Base-by-base conservation (phyloP, 2,797 vertebrate genomes). In the Margarornis squamiger region DNA sequence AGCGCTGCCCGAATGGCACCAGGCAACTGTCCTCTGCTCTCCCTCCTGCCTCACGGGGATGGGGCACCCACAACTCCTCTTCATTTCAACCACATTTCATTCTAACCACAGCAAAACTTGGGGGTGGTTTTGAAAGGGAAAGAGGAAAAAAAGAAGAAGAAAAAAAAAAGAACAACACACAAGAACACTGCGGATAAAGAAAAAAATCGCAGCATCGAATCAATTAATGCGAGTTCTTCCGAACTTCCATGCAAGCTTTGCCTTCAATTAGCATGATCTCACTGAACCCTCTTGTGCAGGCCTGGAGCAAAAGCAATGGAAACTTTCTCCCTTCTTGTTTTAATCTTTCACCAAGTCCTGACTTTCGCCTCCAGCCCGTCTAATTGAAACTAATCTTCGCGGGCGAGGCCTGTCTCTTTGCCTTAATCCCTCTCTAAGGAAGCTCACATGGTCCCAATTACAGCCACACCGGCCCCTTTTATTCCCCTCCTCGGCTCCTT, bases 371-470 rank as follows among this genome's bases (percentile, higher is more conserved):
- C 98, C 98, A 99, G 99, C 98, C 98, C 99, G 98, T 99, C 99
- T 99, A 99, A 99, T 99, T 99, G 99, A 99, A 99, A 99, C 99
- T 98, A 98, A 99, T 99, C 99, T 99, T 97, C 97, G 97, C 98
- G 98, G 98, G 98, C 98, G 98, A 99, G 99, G 99, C 99, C 99
- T 98, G 99, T 99, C 99, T 99, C 99, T 99, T 98, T 97, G 98
- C 97, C 97, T 98, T 99, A 99, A 99, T 99, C 99, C 98, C 98
- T 98, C 98, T 98, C 98, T 98, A 98, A 98, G 98, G 98, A 99
- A 98, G 97, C 98, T 98, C 99, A 99, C 99, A 99, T 99, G 99
- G 99, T 99, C 99, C 98, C 98, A 99, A 99, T 99, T 99, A 99
- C 98, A 91, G 97, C 95, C 98, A 98, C 98, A 98, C 98, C 98